Percentiles rank a stretch among this genome's conserved stretches.
Conservation (phyloP, 2,797 vertebrate species). For the Limosa lapponica region DNA sequence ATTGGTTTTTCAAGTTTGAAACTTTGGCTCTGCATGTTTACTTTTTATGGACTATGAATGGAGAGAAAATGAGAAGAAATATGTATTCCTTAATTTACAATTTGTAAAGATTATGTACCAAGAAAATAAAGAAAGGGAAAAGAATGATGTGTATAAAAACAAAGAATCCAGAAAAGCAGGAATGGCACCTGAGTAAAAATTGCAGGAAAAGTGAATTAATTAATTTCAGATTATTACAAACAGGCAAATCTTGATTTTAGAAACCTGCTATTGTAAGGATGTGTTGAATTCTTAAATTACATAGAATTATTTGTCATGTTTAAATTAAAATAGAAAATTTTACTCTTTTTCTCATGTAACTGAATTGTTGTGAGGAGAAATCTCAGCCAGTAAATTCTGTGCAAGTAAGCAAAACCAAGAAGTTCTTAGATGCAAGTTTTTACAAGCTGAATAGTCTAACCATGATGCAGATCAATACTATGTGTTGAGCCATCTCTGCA, state of each 20-base stretch:
- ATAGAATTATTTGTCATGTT: not conserved
- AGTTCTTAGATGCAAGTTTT: not conserved
- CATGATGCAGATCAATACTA: not conserved
- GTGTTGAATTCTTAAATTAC: not conserved
- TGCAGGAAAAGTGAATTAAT: not conserved
- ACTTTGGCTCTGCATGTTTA: not conserved
- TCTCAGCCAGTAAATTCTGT: not conserved
- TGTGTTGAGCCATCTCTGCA: not conserved
- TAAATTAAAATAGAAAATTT: not conserved
- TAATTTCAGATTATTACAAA: not conserved
- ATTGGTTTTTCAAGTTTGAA: not conserved
- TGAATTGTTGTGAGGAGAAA: not conserved
- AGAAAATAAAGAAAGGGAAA: not conserved
- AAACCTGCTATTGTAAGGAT: not conserved
- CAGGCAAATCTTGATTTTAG: not conserved
- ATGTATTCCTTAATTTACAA: not conserved
- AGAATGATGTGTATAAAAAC: not conserved
- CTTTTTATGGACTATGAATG: not conserved
- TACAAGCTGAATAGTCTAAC: not conserved
- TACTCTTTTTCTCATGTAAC: not conserved
- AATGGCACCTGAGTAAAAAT: not conserved
- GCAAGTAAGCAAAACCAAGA: not conserved
- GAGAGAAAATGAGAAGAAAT: not conserved
- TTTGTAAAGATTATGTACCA: not conserved
- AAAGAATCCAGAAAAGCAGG: not conserved